These are phyloP conservation scores for Cynopterus sphinx DNA, from an alignment of 2,797 vertebrate species.

Conservation along the genomic window DNA sequence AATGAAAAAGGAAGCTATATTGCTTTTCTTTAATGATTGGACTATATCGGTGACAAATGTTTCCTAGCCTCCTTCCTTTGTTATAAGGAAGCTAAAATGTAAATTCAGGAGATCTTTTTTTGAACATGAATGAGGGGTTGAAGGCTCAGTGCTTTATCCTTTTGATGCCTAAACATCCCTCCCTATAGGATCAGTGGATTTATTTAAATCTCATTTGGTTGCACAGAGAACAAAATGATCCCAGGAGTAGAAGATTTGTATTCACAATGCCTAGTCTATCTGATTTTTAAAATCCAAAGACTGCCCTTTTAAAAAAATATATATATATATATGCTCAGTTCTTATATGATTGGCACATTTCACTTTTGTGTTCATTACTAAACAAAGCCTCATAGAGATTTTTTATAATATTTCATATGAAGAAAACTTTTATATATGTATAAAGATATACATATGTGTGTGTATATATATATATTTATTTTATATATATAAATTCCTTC, in stretches of 20 bases:
- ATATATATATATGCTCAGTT: not conserved
- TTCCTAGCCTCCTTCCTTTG: not conserved
- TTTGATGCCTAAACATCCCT: not conserved
- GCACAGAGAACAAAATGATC: not conserved
- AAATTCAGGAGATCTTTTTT: not conserved
- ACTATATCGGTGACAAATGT: not conserved
- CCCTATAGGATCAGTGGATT: not conserved
- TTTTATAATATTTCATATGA: not conserved
- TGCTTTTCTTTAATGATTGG: not conserved
- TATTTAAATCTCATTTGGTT: constrained; percentile 20
- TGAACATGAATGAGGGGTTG: not conserved
- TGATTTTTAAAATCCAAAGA: not conserved
- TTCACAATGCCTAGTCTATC: not conserved
- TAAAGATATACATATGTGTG: not conserved
- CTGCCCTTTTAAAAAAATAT: not conserved
- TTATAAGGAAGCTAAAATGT: not conserved
- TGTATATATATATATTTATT: too few species aligned
- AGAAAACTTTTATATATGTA: not conserved
- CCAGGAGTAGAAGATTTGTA: not conserved
- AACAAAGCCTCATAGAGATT: not conserved
- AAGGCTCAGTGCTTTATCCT: not conserved
- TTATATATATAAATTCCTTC: not conserved
- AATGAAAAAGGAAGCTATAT: not conserved
- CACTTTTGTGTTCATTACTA: not conserved
- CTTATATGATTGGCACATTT: not conserved